Evolutionary conservation across 2,113 vertebrate species (phyloP).

Genomic region (Ophiodon elongatus): DNA sequence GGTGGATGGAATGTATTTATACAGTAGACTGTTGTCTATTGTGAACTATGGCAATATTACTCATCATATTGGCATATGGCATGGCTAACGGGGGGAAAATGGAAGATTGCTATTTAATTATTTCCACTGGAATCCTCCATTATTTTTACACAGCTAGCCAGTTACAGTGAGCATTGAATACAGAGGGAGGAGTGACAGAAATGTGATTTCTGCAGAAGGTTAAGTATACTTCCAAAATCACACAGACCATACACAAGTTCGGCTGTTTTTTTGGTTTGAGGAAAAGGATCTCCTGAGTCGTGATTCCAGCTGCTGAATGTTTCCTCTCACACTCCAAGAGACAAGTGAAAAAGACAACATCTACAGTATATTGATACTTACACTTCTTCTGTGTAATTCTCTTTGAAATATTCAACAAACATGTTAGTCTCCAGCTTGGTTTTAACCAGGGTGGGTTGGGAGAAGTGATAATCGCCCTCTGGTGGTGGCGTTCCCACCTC

Average conservation of each 20-base stretch:
- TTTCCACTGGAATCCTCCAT: background rate
- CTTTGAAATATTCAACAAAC: conserved; percentile 8
- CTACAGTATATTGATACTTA: background rate
- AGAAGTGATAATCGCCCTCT: background rate
- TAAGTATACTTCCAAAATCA: background rate
- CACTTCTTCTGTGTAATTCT: conserved; percentile 1
- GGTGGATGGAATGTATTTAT: conserved; percentile 24
- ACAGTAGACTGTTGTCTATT: conserved; percentile 1
- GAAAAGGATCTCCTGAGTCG: background rate
- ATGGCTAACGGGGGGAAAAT: background rate
- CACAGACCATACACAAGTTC: background rate
- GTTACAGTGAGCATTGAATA: background rate
- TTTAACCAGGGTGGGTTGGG: background rate
- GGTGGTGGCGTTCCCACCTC: background rate
- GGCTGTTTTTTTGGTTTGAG: background rate
- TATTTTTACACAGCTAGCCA: conserved; percentile 3
- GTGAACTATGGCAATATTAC: conserved; percentile 21
- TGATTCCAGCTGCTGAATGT: background rate
- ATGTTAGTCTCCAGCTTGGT: background rate
- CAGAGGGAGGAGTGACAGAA: background rate
- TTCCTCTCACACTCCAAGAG: background rate
- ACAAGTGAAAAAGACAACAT: conserved; percentile 11
- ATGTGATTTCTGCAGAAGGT: background rate
- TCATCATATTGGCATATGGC: background rate
- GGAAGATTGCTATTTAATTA: background rate